Conservation (phyloP, 2,113 vertebrate species). For the Ammodramus savannarum region DNA sequence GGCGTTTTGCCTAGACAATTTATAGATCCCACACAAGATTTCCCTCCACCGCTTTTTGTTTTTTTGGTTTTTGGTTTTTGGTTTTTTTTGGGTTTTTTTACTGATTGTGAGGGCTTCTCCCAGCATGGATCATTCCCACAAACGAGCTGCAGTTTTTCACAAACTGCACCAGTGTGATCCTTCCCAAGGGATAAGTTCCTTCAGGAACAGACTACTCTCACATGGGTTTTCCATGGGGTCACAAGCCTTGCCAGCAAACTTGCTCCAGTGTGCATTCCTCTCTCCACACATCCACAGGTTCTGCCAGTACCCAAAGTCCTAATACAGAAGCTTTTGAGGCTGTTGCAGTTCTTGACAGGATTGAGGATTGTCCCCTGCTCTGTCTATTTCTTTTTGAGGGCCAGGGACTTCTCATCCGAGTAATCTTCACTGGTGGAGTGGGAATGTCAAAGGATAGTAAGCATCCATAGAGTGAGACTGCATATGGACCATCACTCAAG, state of each 20-base stretch:
- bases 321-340: neutral
- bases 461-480: neutral
- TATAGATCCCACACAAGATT: neutral
- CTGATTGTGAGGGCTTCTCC: neutral
- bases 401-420: neutral
- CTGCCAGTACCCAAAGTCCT: neutral
- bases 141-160: fast-evolving
- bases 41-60: neutral
- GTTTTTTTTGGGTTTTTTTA: neutral
- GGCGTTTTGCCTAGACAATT: neutral
- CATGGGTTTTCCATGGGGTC: neutral
- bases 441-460: neutral
- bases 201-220: neutral
- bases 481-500: neutral
- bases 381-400: neutral
- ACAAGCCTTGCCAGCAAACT: neutral
- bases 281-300: neutral
- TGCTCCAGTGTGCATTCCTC: neutral
- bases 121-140: neutral
- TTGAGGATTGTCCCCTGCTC: neutral
- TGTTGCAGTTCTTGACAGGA: neutral
- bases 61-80: neutral
- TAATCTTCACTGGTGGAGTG: neutral
- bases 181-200: neutral
- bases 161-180: neutral